These are phyloP conservation scores for Apamea monoglypha DNA, from an alignment of 2,888 invertebrate species.

Conservation along the genomic window DNA sequence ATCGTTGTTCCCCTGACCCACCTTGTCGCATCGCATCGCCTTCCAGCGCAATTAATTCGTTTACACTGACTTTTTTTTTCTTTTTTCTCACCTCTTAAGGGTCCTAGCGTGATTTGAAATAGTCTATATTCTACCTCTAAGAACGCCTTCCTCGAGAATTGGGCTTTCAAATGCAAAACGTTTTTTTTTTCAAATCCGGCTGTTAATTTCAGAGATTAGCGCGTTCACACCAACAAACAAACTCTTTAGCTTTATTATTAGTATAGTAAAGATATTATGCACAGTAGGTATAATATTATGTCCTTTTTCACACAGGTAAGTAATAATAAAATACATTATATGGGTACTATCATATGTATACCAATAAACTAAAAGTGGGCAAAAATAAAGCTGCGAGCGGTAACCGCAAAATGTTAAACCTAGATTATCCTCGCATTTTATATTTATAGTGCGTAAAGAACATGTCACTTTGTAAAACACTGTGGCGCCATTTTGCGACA, in stretches of 20 bases:
- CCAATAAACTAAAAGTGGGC: constrained; percentile 46
- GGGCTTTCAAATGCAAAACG: neutral
- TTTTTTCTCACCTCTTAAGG: too few species aligned
- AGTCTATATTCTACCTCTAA: too few species aligned
- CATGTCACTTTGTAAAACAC: constrained; percentile 50
- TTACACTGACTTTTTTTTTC: too few species aligned
- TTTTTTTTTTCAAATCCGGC: too few species aligned
- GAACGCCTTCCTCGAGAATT: too few species aligned
- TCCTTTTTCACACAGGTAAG: neutral
- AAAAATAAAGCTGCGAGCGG: constrained; percentile 55
- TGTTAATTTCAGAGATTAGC: neutral
- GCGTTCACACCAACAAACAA: neutral
- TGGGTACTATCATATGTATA: neutral
- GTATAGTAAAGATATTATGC: neutral
- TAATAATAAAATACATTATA: neutral
- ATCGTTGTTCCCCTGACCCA: neutral
- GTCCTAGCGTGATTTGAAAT: too few species aligned
- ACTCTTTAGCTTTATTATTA: neutral
- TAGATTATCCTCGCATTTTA: constrained; percentile 58
- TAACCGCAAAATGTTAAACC: constrained; percentile 63
- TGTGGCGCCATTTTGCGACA: constrained; percentile 36
- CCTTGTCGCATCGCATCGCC: neutral
- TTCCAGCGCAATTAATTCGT: too few species aligned
- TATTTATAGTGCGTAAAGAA: constrained; percentile 60
- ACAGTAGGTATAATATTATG: neutral